Percentiles rank a stretch among this genome's conserved stretches.
Evolutionary conservation across 2,888 invertebrate species (phyloP).

Genomic region (Exocentrus adspersus): DNA sequence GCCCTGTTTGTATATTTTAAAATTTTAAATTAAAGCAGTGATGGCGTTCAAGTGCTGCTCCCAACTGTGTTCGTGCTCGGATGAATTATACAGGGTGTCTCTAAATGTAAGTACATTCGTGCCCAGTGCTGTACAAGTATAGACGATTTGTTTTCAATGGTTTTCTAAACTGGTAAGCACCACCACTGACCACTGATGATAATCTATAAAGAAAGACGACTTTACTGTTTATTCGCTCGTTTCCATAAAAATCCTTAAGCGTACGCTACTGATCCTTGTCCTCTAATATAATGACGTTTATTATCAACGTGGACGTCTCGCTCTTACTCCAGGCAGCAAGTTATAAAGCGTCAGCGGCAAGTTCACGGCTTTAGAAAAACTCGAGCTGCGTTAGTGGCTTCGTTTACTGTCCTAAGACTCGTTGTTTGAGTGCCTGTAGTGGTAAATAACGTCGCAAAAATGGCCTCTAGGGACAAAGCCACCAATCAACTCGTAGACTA

Average conservation of each 20-base stretch:
- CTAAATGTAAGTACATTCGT: neutral
- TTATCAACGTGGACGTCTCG: neutral
- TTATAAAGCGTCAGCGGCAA: neutral
- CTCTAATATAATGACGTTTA: too few species aligned
- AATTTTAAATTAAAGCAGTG: neutral
- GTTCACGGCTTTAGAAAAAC: neutral
- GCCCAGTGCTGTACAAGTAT: too few species aligned
- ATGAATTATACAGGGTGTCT: neutral
- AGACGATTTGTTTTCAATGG: too few species aligned
- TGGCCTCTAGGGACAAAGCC: slow-evolving; percentile 45
- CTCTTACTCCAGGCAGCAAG: neutral
- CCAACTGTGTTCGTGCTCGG: neutral
- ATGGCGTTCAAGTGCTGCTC: neutral
- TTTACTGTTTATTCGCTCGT: too few species aligned
- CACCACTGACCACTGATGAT: too few species aligned
- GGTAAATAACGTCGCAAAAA: too few species aligned
- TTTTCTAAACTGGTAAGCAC: too few species aligned
- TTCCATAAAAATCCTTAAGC: too few species aligned
- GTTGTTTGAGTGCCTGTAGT: neutral
- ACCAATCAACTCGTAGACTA: slow-evolving; percentile 47
- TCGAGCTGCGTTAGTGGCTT: neutral
- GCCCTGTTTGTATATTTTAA: too few species aligned
- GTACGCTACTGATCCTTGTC: too few species aligned
- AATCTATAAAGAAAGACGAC: too few species aligned
- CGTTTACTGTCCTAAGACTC: neutral